Conservation (phyloP, 2,888 invertebrate genomes). For the Hyposoter didymator region DNA sequence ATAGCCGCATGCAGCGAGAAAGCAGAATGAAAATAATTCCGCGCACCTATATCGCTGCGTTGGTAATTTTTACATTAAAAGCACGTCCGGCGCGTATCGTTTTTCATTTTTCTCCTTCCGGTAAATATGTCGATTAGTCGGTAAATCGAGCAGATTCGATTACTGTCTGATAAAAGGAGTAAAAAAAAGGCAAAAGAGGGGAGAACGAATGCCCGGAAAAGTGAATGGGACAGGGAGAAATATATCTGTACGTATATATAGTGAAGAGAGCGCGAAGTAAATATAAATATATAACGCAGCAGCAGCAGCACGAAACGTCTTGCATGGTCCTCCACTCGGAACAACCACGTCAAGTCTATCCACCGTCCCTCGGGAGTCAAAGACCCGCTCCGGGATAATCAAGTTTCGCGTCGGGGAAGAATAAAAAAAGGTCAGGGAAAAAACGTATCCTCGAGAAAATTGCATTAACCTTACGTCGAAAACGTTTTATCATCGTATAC, state of each 20-base stretch:
- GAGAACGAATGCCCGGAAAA: conserved; percentile 38
- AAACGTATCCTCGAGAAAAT: conserved; percentile 45
- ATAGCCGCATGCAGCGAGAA: not conserved
- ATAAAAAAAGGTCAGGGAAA: conserved; percentile 16
- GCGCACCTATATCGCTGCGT: not conserved
- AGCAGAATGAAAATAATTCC: not conserved
- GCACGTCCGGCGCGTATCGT: conserved; percentile 25
- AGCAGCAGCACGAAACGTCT: not conserved
- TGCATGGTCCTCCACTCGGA: conserved; percentile 33
- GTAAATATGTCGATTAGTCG: conserved; percentile 65
- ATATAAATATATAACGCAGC: conserved; percentile 1
- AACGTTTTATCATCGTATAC: conserved; percentile 56
- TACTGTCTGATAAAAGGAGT: conserved; percentile 48
- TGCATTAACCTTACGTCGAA: conserved; percentile 64
- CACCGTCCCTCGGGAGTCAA: conserved; percentile 58
- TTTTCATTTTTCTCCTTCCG: conserved; percentile 46
- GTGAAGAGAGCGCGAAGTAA: not conserved
- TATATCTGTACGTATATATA: not conserved
- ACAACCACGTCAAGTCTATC: conserved; percentile 57
- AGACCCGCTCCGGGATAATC: conserved; percentile 64
- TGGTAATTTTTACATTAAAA: not conserved
- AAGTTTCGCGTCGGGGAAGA: conserved; percentile 47
- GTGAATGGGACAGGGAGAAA: conserved; percentile 16
- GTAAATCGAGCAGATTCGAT: conserved; percentile 66
- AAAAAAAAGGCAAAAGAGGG: conserved; percentile 10